These are phyloP conservation scores for Bucorvus abyssinicus DNA, from an alignment of 2,797 vertebrate genomes.

Conservation along the genomic window DNA sequence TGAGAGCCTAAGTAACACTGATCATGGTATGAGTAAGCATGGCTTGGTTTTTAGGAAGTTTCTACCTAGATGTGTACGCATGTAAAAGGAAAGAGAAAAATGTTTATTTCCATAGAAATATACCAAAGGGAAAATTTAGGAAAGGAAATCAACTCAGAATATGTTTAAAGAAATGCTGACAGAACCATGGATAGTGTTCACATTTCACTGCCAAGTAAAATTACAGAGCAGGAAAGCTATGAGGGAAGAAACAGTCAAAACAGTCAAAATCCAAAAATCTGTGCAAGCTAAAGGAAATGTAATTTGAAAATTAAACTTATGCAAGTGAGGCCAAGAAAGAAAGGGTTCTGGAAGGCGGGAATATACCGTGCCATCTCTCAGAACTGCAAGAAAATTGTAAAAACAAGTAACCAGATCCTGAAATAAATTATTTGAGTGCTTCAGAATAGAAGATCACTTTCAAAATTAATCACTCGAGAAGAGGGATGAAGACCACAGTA, in stretches of 20 bases:
- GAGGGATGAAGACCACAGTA: neutral
- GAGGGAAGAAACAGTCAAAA: neutral
- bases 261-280: neutral
- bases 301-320: neutral
- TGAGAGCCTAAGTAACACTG: neutral
- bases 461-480: neutral
- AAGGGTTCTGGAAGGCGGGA: neutral
- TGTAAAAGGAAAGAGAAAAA: neutral
- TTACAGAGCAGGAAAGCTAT: neutral
- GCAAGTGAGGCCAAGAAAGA: neutral
- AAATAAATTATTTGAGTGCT: neutral
- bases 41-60: neutral
- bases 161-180: neutral
- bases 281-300: neutral
- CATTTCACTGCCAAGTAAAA: neutral
- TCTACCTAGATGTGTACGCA: fast-evolving
- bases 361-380: neutral
- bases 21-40: neutral
- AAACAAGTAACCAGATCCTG: neutral
- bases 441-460: neutral
- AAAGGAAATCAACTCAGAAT: neutral
- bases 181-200: constrained; percentile 6
- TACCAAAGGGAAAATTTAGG: neutral
- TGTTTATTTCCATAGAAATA: neutral
- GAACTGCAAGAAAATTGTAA: neutral